These are phyloP conservation scores for Macropus fuliginosus DNA, from an alignment of 2,797 vertebrate species.

Conservation along the genomic window DNA sequence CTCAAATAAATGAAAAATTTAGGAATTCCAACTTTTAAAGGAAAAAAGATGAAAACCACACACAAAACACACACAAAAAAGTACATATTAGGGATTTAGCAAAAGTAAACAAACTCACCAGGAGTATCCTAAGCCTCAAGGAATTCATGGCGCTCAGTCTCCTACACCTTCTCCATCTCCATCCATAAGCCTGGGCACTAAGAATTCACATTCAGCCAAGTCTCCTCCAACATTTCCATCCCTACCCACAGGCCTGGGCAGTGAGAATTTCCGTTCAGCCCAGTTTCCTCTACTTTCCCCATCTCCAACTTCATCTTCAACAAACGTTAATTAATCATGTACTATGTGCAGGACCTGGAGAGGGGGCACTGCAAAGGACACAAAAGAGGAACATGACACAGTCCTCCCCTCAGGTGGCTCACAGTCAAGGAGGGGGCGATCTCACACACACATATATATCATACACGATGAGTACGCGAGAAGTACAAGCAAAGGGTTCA, in stretches of 20 bases:
- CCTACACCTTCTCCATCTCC: slow-evolving; percentile 9
- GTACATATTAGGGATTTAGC: not conserved
- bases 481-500: not conserved
- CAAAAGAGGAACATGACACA: not conserved
- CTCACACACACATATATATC: not conserved
- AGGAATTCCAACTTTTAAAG: not conserved
- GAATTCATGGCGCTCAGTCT: slow-evolving; percentile 3
- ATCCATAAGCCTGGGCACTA: slow-evolving; percentile 3
- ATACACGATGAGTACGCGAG: not conserved
- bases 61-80: not conserved
- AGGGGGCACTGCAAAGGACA: slow-evolving; percentile 2
- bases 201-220: slow-evolving; percentile 10
- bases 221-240: slow-evolving; percentile 3
- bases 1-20: not conserved
- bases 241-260: slow-evolving; percentile 7
- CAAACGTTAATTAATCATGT: slow-evolving; percentile 5
- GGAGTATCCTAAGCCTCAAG: not conserved
- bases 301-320: slow-evolving; percentile 8
- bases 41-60: slow-evolving; percentile 1
- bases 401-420: not conserved
- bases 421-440: not conserved
- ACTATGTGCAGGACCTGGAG: slow-evolving; percentile 2
- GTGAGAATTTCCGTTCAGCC: slow-evolving; percentile 6
- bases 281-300: slow-evolving; percentile 5
- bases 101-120: slow-evolving; percentile 2